Percentiles rank a stretch among this genome's conserved stretches.
phyloP scores from a whole-genome alignment of 2,113 vertebrate genomes.

The Fulmarus glacialis region DNA sequence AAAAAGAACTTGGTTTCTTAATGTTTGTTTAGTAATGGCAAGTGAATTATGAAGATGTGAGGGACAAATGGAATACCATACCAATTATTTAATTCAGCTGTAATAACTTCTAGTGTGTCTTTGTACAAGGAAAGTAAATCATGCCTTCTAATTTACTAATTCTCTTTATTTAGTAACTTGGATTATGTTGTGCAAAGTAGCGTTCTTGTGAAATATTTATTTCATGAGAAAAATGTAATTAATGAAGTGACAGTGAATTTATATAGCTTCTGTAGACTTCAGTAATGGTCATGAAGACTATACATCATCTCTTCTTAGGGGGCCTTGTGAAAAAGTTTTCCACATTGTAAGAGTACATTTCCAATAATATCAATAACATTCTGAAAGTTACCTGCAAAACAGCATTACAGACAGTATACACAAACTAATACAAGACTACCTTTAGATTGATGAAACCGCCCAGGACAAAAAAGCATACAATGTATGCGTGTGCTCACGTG shows the following conservation, averaged over 20 bases:
- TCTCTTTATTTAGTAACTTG: neutral
- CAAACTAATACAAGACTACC: neutral
- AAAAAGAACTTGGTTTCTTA: neutral
- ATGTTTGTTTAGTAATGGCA: neutral
- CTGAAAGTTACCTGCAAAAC: neutral
- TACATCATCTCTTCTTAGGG: neutral
- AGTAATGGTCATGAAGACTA: neutral
- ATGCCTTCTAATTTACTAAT: neutral
- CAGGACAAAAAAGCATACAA: neutral
- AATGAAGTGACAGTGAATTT: neutral
- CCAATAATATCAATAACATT: neutral
- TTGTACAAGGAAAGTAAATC: neutral
- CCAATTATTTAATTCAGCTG: neutral
- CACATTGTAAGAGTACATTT: neutral
- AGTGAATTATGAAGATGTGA: neutral
- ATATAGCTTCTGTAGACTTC: neutral
- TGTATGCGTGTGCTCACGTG: neutral
- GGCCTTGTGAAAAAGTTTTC: neutral
- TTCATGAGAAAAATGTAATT: neutral
- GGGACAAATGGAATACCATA: neutral
- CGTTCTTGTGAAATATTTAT: neutral
- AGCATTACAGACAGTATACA: neutral
- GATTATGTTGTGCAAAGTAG: neutral
- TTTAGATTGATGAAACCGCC: neutral
- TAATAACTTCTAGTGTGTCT: neutral